Conservation (phyloP, 2,797 vertebrate genomes). For the Acanthis flammea region DNA sequence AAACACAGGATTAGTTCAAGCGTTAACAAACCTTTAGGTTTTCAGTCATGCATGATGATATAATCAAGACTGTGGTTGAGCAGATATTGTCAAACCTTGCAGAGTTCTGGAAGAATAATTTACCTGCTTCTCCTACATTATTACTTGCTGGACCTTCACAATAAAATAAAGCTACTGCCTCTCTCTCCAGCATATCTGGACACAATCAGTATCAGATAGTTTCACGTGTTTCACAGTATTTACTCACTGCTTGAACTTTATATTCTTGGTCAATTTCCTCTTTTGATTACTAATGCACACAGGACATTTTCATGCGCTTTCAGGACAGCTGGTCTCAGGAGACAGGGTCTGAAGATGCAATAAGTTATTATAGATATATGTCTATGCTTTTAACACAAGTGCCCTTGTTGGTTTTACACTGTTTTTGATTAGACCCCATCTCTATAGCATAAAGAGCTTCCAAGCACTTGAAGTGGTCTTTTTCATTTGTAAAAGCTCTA, state of each 20-base stretch:
- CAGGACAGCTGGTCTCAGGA: not conserved
- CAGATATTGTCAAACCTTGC: not conserved
- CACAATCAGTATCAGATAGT: not conserved
- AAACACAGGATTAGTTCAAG: not conserved
- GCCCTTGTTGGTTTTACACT: not conserved
- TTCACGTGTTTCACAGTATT: not conserved
- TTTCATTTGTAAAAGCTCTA: not conserved
- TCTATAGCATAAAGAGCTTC: not conserved
- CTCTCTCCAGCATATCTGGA: not conserved
- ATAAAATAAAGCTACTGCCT: not conserved
- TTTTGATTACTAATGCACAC: not conserved
- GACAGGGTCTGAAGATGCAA: not conserved
- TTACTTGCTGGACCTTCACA: not conserved
- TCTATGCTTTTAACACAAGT: not conserved
- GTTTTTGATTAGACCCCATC: not conserved
- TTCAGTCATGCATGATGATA: not conserved
- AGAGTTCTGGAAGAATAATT: not conserved
- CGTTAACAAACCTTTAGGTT: not conserved
- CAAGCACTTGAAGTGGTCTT: not conserved
- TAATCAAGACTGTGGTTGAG: not conserved
- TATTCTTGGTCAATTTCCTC: not conserved
- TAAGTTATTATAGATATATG: not conserved
- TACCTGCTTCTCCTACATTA: not conserved
- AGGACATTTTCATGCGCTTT: not conserved
- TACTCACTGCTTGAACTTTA: not conserved